phyloP scores from a whole-genome alignment of 2,888 invertebrate species.

The Rhaphigaster nebulosa region DNA sequence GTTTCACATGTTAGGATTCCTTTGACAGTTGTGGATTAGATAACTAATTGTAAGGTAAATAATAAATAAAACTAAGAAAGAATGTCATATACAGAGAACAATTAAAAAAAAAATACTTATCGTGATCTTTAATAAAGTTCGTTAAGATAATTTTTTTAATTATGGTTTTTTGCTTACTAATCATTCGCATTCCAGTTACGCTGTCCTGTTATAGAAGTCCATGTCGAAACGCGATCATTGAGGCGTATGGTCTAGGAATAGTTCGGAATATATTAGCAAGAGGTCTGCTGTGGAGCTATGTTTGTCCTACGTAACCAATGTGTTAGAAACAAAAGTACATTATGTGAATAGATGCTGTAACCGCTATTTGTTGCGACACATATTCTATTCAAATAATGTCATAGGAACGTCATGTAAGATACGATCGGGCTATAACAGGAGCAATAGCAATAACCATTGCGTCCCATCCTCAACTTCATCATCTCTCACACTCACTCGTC shows the following conservation, averaged over 20 bases:
- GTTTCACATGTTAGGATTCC: no score
- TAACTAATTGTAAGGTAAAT: no score
- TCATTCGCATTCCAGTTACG: constrained; percentile 10
- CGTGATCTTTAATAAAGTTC: not conserved
- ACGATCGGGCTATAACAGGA: not conserved
- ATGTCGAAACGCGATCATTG: not conserved
- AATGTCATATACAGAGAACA: not conserved
- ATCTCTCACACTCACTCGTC: no score
- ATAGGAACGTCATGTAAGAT: not conserved
- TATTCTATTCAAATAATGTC: not conserved
- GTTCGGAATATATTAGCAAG: not conserved
- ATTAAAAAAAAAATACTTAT: not conserved
- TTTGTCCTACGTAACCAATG: not conserved
- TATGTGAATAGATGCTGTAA: not conserved
- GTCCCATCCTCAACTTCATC: not conserved
- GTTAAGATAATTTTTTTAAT: not conserved
- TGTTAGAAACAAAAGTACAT: not conserved
- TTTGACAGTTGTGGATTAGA: no score
- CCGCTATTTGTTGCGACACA: not conserved
- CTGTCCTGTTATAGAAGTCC: not conserved
- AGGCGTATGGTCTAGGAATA: not conserved
- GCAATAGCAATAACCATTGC: not conserved
- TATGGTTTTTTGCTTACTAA: not conserved
- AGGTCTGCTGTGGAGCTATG: not conserved
- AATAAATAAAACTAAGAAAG: not conserved